Evolutionary conservation across 2,797 vertebrate species (phyloP).

Genomic region (Numenius phaeopus): DNA sequence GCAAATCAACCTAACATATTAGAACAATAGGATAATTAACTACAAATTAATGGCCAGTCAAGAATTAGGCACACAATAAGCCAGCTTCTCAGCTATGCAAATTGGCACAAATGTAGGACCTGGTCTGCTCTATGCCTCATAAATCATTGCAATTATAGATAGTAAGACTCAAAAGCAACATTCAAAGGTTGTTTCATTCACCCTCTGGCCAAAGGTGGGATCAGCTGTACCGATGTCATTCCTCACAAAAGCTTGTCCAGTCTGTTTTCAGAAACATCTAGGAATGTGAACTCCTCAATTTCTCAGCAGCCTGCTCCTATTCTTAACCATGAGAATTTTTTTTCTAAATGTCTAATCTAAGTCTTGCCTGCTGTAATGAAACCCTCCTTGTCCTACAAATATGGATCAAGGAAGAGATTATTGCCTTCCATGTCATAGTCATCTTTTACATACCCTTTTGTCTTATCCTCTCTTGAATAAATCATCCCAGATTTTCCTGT

Average conservation of each 20-base stretch:
- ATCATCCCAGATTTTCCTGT: background rate
- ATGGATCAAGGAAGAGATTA: background rate
- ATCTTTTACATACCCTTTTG: background rate
- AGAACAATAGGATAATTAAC: slow-evolving; percentile 35
- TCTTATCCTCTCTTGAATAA: background rate
- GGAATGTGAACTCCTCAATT: background rate
- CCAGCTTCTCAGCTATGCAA: slow-evolving; percentile 9
- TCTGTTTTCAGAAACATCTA: background rate
- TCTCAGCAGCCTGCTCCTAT: background rate
- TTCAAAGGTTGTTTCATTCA: slow-evolving; percentile 12
- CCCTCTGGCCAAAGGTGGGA: background rate
- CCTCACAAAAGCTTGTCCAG: background rate
- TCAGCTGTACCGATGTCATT: background rate
- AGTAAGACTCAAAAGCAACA: background rate
- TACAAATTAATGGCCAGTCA: slow-evolving; percentile 43
- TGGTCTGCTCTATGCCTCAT: background rate
- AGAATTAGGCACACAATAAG: slow-evolving; percentile 12
- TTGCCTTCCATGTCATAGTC: background rate
- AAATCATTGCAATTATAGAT: slow-evolving; percentile 38
- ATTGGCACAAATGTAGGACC: slow-evolving; percentile 10
- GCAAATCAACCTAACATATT: slow-evolving; percentile 18
- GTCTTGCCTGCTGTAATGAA: background rate
- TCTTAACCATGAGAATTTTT: background rate
- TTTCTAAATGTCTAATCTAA: background rate
- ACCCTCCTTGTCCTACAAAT: background rate